These are phyloP conservation scores for Wiebesia pumilae DNA, from an alignment of 1,140 invertebrate species.

Conservation along the genomic window DNA sequence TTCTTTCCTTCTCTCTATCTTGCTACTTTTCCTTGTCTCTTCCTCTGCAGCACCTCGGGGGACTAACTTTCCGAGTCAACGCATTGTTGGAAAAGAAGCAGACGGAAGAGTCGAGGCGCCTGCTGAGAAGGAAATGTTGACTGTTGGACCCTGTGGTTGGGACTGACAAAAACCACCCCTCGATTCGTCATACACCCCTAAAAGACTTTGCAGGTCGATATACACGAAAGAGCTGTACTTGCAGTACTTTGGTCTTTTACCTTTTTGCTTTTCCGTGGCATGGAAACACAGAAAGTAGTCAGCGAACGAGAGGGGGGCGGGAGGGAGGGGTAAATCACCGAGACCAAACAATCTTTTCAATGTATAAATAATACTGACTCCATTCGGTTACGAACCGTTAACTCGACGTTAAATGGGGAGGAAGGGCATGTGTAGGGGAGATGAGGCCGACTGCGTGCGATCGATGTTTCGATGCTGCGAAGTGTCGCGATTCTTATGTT, in stretches of 20 bases:
- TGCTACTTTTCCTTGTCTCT: not conserved
- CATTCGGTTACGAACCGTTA: conserved; percentile 72
- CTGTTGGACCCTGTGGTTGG: conserved; percentile 65
- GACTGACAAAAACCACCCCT: conserved; percentile 67
- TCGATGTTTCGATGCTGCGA: not conserved
- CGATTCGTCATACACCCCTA: conserved; percentile 68
- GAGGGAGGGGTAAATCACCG: conserved; percentile 12
- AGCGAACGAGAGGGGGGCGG: not conserved
- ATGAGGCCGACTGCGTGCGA: conserved; percentile 37
- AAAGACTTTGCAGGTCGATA: conserved; percentile 14
- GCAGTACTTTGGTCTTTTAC: not conserved
- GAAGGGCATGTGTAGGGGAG: conserved; percentile 51
- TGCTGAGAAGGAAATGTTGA: conserved; percentile 67
- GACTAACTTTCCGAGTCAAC: conserved; percentile 21
- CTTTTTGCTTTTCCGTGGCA: conserved; percentile 1
- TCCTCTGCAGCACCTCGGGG: conserved; percentile 25
- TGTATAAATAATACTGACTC: conserved; percentile 60
- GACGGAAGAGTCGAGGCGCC: conserved; percentile 52
- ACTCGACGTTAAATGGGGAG: conserved; percentile 68
- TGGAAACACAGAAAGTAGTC: conserved; percentile 6
- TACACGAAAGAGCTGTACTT: conserved; percentile 20
- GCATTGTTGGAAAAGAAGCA: conserved; percentile 2
- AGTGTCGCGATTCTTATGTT: conserved; percentile 47
- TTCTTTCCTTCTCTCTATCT: conserved; percentile 10
- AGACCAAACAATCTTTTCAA: conserved; percentile 70